Base-by-base conservation (phyloP, 2,888 invertebrate genomes). In the Volucella zonaria region DNA sequence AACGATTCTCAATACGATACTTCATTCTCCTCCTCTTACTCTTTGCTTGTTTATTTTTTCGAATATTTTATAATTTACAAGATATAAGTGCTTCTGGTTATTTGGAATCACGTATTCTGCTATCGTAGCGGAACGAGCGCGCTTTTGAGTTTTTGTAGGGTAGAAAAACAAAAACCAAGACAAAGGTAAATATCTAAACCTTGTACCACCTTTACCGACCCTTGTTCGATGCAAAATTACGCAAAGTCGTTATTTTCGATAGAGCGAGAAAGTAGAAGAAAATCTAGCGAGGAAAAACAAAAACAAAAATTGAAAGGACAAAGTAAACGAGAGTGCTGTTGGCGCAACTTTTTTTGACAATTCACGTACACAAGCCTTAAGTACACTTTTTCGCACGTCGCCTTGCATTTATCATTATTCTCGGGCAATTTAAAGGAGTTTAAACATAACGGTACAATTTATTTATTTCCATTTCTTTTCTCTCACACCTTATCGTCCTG, bases 391-490 rank as follows among this genome's bases (percentile, higher is more conserved):
- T 85, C 71, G 83, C 83, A 85, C 83, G 83, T 85, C 83, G 67
- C 70, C 79, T 70, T 83, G 80, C 80, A 83, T 83, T 85, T 85
- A 85, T 85, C 83, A 85, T 85, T 85, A 76, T 85, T 85, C 67
- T 14, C 67, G 67, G 76, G 51, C 76, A 80, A 76, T 85, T 85
- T 85, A 80, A 85, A 80, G 80, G 71, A 80, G 80, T 80, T 80
- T 85, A 80, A 76, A 66, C 66, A 75, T 68, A 82, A 82, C 74
- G 78, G 74, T 70, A 78, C 68, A 68, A 31, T 14, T 51, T 58
- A 49, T 47, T 1, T 56, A 11, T 59, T 31, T 15, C 11, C 42
- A 38, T 59, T 42, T 14, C 56, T 56, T 12, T 31, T 31, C 31
- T 31, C 31, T 31, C 2, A 31, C 31, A 31, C 31, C 31, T 31